Base-by-base conservation (phyloP, 2,797 vertebrate species). In the Sebastolobus altivelis region DNA sequence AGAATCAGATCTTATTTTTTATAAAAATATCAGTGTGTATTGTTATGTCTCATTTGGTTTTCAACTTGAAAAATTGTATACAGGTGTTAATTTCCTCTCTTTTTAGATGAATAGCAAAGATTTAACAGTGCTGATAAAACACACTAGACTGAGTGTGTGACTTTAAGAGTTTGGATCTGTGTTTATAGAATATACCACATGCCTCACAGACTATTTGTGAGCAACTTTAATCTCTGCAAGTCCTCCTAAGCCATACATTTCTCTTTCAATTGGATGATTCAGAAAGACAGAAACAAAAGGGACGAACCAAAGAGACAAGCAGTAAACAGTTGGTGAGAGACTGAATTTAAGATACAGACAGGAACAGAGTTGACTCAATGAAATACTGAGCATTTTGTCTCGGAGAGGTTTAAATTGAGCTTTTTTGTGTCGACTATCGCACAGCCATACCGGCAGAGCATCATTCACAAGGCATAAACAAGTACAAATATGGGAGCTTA, bases 71-170 rank as follows among this genome's bases (percentile, higher is more conserved):
- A 65, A 33, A 54, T 54, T 14, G 3, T n/a, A 14, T 16, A 43
- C 8, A 46, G 20, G 11, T 40, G 7, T 43, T 31, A 22, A 61
- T 61, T 18, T 52, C 14, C 29, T 27, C 3, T 35, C 40, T 14
- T 43, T 71, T 70, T 29, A 27, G 22, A 58, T 69, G 8, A 37
- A n/a, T 33, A 22, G 18, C 10, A 46, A 27, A 46, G 1, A 62
- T 68, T 22, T 58, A 75, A 46, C n/a, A 13, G 22, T 65, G 62
- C 13, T 63, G 11, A 49, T 65, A 43, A 65, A 62, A 37, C 33
- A 55, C 8, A 38, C 55, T 27, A 12, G 8, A 16, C 55, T 29
- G 10, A 29, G 12, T 77, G 43, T 49, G 6, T 54, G 38, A 29
- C 20, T 63, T 22, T 9, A 9, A 52, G n/a, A 59, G 43, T 20